Conservation (phyloP, 2,888 invertebrate genomes). For the Callinectes sapidus region DNA sequence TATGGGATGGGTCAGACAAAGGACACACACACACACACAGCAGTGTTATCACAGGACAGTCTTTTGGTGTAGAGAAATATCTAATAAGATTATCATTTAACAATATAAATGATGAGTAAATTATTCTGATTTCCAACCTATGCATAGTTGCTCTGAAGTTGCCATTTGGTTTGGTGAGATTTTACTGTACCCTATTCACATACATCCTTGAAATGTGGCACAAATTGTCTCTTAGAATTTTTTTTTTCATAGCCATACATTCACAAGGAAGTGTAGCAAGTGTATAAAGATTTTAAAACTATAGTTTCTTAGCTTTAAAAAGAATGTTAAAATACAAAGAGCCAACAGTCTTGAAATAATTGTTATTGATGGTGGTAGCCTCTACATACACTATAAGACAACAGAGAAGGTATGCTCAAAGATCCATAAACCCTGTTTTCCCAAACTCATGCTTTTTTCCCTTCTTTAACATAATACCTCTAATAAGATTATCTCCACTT, state of each 20-base stretch:
- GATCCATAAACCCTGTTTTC: slow-evolving; percentile 1
- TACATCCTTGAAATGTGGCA: not conserved
- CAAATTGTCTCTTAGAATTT: not conserved
- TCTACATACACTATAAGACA: slow-evolving; percentile 29
- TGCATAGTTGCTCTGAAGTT: too few species aligned
- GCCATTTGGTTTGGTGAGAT: too few species aligned
- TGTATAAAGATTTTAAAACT: slow-evolving; percentile 5
- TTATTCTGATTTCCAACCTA: not conserved
- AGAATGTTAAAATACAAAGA: not conserved
- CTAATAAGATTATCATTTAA: too few species aligned
- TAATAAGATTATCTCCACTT: not conserved
- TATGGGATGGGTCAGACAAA: too few species aligned
- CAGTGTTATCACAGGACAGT: too few species aligned
- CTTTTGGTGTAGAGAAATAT: too few species aligned
- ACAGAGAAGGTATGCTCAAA: not conserved
- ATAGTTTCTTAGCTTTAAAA: not conserved
- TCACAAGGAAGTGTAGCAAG: not conserved
- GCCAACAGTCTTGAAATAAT: slow-evolving; percentile 15
- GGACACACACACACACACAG: too few species aligned
- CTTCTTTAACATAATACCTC: not conserved
- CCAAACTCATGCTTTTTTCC: not conserved
- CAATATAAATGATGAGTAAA: not conserved
- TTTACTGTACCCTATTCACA: not conserved
- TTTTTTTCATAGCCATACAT: not conserved
- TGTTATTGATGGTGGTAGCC: slow-evolving; percentile 13